These are phyloP conservation scores for Alectura lathami DNA, from an alignment of 2,113 vertebrate genomes.

Conservation along the genomic window DNA sequence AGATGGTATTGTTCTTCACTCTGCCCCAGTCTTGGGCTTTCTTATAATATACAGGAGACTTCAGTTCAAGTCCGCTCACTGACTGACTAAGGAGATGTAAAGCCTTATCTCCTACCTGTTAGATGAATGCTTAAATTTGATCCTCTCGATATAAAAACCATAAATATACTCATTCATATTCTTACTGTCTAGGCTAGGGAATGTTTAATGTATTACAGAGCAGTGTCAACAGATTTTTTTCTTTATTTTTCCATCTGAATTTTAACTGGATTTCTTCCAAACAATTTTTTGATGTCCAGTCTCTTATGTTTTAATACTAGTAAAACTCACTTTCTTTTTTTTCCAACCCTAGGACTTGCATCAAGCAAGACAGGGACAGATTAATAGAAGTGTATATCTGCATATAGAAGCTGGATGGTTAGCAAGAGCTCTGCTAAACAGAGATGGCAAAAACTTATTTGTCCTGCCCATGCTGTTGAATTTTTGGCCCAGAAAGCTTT, in stretches of 20 bases:
- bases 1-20: background rate
- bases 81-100: background rate
- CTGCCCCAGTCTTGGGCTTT: background rate
- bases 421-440: background rate
- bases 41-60: background rate
- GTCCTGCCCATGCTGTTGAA: background rate
- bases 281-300: background rate
- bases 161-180: background rate
- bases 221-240: background rate
- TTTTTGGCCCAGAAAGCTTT: background rate
- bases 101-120: fast-evolving
- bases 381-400: background rate
- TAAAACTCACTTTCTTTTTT: background rate
- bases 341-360: background rate
- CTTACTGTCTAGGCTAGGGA: background rate
- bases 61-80: background rate
- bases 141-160: background rate
- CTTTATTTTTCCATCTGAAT: background rate
- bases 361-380: background rate
- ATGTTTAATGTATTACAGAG: background rate
- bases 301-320: background rate
- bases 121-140: background rate
- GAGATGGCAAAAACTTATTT: background rate
- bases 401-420: background rate
- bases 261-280: background rate